phyloP scores from a whole-genome alignment of 1,140 invertebrate genomes.

The Ooceraea biroi region DNA sequence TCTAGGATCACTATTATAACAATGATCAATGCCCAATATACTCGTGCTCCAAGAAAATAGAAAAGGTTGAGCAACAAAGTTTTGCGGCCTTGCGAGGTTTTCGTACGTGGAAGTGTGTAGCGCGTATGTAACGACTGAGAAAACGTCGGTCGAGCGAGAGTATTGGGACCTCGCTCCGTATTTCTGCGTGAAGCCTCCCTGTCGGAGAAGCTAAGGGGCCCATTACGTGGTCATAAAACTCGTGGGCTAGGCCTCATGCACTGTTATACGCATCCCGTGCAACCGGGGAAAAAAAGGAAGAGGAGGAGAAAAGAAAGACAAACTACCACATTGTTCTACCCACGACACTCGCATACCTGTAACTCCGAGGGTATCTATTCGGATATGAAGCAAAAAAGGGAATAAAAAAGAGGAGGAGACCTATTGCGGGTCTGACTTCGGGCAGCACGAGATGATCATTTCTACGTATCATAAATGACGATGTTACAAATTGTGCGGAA shows the following conservation, averaged over 20 bases:
- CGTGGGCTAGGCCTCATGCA: constrained; percentile 77
- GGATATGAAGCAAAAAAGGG: constrained; percentile 37
- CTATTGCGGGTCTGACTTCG: neutral
- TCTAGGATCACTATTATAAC: constrained; percentile 25
- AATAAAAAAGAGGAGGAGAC: neutral
- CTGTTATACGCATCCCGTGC: constrained; percentile 77
- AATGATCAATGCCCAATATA: constrained; percentile 4
- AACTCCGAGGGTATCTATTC: constrained; percentile 51
- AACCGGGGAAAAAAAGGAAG: constrained; percentile 61
- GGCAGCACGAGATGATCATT: neutral
- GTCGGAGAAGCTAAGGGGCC: constrained; percentile 80
- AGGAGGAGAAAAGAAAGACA: neutral
- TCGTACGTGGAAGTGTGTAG: neutral
- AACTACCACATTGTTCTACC: constrained; percentile 75
- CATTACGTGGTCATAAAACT: constrained; percentile 84
- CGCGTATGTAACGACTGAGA: constrained; percentile 35
- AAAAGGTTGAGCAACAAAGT: neutral
- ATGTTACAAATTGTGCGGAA: constrained; percentile 21
- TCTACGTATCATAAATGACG: constrained; percentile 9
- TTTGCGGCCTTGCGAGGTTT: constrained; percentile 5
- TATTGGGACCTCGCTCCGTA: constrained; percentile 71
- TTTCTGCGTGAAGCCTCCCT: constrained; percentile 67
- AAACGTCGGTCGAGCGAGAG: constrained; percentile 42
- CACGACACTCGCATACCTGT: constrained; percentile 77
- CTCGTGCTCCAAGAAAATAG: neutral